phyloP scores from a whole-genome alignment of 2,888 invertebrate genomes.

The Arge pagana region DNA sequence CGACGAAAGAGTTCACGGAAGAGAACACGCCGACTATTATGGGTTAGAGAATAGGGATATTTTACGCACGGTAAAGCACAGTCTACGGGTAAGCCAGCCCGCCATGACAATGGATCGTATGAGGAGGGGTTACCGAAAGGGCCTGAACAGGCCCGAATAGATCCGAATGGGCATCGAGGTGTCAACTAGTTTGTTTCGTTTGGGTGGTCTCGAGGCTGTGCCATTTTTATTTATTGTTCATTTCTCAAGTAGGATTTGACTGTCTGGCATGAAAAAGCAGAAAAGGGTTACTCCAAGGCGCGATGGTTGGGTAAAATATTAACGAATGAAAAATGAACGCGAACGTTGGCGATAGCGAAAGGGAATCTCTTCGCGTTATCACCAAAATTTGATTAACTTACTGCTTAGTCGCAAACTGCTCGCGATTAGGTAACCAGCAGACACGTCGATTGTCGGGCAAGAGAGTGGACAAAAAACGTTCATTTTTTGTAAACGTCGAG shows the following conservation, averaged over 20 bases:
- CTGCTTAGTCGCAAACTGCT: no score
- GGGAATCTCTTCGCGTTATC: no score
- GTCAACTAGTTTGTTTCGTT: constrained; percentile 49
- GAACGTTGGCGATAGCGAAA: no score
- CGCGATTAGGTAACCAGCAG: no score
- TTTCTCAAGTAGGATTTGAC: constrained; percentile 20
- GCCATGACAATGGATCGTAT: constrained; percentile 25
- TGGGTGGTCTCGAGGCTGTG: constrained; percentile 38
- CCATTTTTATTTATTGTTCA: constrained; percentile 1
- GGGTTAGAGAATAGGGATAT: constrained; percentile 50
- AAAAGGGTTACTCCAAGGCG: no score
- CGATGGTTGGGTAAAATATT: no score
- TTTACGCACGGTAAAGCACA: constrained; percentile 55
- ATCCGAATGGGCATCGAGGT: constrained; percentile 35
- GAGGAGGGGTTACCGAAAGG: constrained; percentile 14
- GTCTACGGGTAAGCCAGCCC: constrained; percentile 26
- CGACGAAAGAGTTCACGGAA: constrained; percentile 35
- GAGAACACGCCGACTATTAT: constrained; percentile 45
- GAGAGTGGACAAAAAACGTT: no score
- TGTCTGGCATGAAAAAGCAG: no score
- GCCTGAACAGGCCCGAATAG: constrained; percentile 13
- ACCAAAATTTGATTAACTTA: no score
- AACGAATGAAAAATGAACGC: no score
- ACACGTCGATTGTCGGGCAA: no score
- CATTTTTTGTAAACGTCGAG: no score